These are phyloP conservation scores for Cheilosia variabilis DNA, from an alignment of 2,888 invertebrate species.

Conservation along the genomic window DNA sequence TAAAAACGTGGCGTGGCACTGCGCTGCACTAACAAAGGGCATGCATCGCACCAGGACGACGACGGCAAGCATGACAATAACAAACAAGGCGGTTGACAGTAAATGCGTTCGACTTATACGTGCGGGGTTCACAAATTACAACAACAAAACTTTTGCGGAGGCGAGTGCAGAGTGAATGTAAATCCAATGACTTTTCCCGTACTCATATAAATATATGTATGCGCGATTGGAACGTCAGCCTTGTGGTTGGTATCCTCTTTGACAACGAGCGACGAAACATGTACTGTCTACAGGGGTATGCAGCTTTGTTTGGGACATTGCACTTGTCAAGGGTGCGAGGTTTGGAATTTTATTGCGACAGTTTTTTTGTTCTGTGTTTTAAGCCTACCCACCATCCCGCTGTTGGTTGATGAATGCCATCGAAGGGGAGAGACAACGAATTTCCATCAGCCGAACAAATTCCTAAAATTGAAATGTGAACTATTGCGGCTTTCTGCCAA, in stretches of 20 bases:
- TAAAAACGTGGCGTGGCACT: constrained; percentile 34
- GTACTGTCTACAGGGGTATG: background rate
- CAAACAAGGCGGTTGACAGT: constrained; percentile 62
- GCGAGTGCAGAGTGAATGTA: constrained; percentile 4
- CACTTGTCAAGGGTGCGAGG: constrained; percentile 30
- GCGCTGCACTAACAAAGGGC: constrained; percentile 28
- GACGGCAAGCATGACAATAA: constrained; percentile 40
- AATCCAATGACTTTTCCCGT: constrained; percentile 32
- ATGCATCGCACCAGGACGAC: constrained; percentile 27
- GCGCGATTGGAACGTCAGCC: constrained; percentile 31
- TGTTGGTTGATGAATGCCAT: constrained; percentile 39
- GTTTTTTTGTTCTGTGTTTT: constrained; percentile 22
- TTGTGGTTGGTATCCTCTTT: constrained; percentile 43
- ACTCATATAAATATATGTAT: constrained; percentile 14
- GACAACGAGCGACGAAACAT: constrained; percentile 31
- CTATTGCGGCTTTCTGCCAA: constrained; percentile 54
- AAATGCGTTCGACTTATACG: constrained; percentile 62
- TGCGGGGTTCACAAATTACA: constrained; percentile 59
- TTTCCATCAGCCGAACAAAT: constrained; percentile 64
- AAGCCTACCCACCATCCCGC: constrained; percentile 22
- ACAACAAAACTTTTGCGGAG: constrained; percentile 1
- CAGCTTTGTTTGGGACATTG: constrained; percentile 47
- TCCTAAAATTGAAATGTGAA: constrained; percentile 73
- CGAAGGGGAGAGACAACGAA: constrained; percentile 30
- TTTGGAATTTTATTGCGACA: constrained; percentile 62